Percentiles rank a stretch among this genome's conserved stretches.
Conservation (phyloP, 2,888 invertebrate species). For the Lithophane leautieri region DNA sequence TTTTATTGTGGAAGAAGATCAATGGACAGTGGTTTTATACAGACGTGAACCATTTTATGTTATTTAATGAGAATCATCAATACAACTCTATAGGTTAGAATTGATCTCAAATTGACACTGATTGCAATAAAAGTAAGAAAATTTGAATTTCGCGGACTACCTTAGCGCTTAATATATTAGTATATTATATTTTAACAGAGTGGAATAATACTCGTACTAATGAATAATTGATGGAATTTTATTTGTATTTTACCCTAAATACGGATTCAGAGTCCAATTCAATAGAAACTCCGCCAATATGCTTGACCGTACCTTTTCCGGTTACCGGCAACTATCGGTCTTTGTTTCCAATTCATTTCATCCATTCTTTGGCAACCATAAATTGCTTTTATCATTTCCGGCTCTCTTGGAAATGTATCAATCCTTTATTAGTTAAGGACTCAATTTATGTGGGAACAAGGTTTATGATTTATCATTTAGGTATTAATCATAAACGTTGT, state of each 20-base stretch:
- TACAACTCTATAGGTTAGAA: too few relatives aligned
- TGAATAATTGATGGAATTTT: not conserved
- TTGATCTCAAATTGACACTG: too few relatives aligned
- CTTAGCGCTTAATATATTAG: not conserved
- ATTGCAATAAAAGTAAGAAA: too few relatives aligned
- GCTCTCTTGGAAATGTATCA: constrained; percentile 7
- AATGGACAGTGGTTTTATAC: not conserved
- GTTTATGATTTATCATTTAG: not conserved
- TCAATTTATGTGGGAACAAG: constrained; percentile 1
- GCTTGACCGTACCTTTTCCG: constrained; percentile 31
- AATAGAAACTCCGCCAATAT: constrained; percentile 29
- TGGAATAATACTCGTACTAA: not conserved
- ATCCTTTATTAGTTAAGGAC: not conserved
- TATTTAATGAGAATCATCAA: not conserved
- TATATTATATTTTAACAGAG: too few relatives aligned
- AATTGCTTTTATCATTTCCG: constrained; percentile 55
- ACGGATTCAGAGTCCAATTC: not conserved
- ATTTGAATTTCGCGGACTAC: too few relatives aligned
- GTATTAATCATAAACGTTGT: too few relatives aligned
- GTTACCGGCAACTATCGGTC: constrained; percentile 44
- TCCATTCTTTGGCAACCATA: constrained; percentile 52
- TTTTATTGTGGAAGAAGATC: not conserved
- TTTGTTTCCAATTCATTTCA: constrained; percentile 62
- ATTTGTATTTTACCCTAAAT: constrained; percentile 1
- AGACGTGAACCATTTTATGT: not conserved